Evolutionary conservation across 2,113 vertebrate genomes (phyloP).

Genomic region (Bucco capensis): DNA sequence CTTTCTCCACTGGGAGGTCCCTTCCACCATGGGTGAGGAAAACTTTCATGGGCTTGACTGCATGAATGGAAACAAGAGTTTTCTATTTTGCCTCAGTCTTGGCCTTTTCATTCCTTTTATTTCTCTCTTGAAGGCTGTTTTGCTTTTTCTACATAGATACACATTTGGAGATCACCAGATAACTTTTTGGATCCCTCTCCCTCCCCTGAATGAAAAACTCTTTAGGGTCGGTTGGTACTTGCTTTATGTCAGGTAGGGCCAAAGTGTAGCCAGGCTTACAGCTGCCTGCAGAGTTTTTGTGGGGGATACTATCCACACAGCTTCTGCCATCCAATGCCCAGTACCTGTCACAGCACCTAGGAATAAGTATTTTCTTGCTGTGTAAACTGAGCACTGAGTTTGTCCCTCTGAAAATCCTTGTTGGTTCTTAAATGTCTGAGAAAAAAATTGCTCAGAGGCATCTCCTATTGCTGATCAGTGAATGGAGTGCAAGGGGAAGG

Average conservation of each 20-base stretch:
- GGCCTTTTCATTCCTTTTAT: neutral
- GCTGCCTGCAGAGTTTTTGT: neutral
- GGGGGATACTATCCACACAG: neutral
- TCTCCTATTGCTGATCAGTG: neutral
- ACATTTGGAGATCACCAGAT: neutral
- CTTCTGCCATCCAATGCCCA: neutral
- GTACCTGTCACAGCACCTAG: neutral
- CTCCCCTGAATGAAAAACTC: neutral
- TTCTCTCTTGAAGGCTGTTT: neutral
- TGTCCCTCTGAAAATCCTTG: neutral
- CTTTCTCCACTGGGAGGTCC: neutral
- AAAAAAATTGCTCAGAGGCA: neutral
- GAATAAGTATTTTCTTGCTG: neutral
- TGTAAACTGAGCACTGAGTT: neutral
- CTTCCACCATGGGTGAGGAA: neutral
- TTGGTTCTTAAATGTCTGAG: neutral
- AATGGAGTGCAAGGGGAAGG: neutral
- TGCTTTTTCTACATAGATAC: neutral
- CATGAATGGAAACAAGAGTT: neutral
- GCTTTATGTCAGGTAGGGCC: neutral
- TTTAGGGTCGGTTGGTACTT: neutral
- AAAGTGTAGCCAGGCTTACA: neutral
- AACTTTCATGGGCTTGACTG: neutral
- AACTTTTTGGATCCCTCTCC: neutral
- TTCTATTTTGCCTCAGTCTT: neutral